Evolutionary conservation across 2,113 vertebrate species (phyloP).

Genomic region (Sardina pilchardus): DNA sequence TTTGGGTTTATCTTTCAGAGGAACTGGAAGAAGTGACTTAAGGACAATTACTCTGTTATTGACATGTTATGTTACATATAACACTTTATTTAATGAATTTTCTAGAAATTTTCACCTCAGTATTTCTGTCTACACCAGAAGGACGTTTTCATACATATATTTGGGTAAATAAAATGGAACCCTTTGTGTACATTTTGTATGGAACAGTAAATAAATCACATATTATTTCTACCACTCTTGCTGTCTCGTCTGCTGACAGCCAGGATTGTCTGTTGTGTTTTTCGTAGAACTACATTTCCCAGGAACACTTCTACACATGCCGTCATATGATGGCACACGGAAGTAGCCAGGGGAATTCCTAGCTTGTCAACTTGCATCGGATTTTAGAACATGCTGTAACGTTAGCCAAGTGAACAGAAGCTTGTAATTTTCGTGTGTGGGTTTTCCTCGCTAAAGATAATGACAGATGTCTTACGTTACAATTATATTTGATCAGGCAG

Average conservation of each 20-base stretch:
- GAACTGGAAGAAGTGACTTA: not conserved
- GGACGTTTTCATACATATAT: not conserved
- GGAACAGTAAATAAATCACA: not conserved
- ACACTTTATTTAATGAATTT: not conserved
- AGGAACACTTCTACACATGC: not conserved
- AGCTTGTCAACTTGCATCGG: conserved; percentile 16
- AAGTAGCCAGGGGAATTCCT: conserved; percentile 18
- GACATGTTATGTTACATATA: not conserved
- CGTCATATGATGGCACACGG: conserved; percentile 14
- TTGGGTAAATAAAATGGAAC: not conserved
- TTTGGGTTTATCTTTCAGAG: not conserved
- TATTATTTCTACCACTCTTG: not conserved
- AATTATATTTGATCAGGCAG: not conserved
- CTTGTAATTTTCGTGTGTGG: not conserved
- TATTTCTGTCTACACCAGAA: not conserved
- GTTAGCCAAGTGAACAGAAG: not conserved
- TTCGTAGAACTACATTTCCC: conserved; percentile 1
- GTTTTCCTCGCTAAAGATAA: not conserved
- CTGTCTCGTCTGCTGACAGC: no score
- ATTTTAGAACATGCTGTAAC: conserved; percentile 6
- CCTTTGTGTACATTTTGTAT: not conserved
- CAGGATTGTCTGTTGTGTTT: not conserved
- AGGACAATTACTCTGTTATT: not conserved
- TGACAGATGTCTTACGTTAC: not conserved
- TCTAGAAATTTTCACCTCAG: not conserved